Evolutionary conservation across 2,888 invertebrate species (phyloP).

Genomic region (Malthinus flaveolus): DNA sequence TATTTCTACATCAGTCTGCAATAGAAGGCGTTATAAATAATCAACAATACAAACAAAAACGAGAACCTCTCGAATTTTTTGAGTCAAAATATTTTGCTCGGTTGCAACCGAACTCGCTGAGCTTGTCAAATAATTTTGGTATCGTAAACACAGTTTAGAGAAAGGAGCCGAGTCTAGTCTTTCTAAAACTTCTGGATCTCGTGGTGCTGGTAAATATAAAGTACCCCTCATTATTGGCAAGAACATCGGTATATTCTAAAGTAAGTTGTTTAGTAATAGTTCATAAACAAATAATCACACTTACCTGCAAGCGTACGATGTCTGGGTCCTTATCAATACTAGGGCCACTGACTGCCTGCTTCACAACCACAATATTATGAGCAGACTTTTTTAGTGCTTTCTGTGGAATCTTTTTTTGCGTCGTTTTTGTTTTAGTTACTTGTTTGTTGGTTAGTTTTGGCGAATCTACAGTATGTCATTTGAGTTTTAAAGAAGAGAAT

Average conservation of each 20-base stretch:
- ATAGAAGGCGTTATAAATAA: slow-evolving; percentile 24
- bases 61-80: slow-evolving; percentile 75
- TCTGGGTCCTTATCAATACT: slow-evolving; percentile 76
- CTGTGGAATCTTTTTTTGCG: slow-evolving; percentile 49
- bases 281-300: not conserved
- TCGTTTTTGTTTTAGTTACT: slow-evolving; percentile 44
- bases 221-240: slow-evolving; percentile 91
- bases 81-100: slow-evolving; percentile 75
- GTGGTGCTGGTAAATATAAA: slow-evolving; percentile 78
- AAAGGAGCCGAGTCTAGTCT: slow-evolving; percentile 66
- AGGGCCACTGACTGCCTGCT: slow-evolving; percentile 66
- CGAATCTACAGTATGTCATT: slow-evolving; percentile 63
- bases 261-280: not conserved
- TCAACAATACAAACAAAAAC: slow-evolving; percentile 7
- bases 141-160: slow-evolving; percentile 75
- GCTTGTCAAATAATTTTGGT: slow-evolving; percentile 82
- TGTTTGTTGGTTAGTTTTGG: slow-evolving; percentile 75
- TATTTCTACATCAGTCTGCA: slow-evolving; percentile 73
- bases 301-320: slow-evolving; percentile 68
- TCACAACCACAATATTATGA: slow-evolving; percentile 82
- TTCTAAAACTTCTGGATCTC: slow-evolving; percentile 87
- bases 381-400: slow-evolving; percentile 58
- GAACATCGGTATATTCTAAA: slow-evolving; percentile 84
- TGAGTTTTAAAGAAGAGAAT: not conserved
- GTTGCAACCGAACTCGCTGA: slow-evolving; percentile 81